Conservation (phyloP, 1,140 invertebrate species). For the Panulirus ornatus region DNA sequence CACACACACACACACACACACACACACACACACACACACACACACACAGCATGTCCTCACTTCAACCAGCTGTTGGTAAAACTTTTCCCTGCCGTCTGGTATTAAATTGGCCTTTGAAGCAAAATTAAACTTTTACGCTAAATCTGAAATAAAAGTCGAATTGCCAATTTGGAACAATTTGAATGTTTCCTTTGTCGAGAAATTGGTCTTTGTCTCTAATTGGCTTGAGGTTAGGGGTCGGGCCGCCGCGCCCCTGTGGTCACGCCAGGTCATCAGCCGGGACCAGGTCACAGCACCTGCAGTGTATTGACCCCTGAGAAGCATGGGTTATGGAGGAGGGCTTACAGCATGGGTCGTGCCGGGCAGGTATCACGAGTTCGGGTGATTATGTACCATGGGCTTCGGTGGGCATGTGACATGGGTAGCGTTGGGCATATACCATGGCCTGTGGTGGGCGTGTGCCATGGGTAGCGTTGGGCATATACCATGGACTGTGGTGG, state of each 20-base stretch:
- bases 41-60: neutral
- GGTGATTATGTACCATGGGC: neutral
- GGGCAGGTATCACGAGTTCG: neutral
- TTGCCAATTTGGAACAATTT: conserved; percentile 30
- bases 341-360: neutral
- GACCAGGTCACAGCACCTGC: neutral
- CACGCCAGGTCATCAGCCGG: neutral
- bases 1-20: neutral
- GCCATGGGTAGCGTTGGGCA: too few relatives aligned
- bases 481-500: too few relatives aligned
- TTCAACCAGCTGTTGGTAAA: neutral
- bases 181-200: neutral
- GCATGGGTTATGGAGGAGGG: neutral
- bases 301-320: neutral
- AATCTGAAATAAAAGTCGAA: conserved; percentile 37
- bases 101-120: conserved; percentile 13
- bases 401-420: too few relatives aligned
- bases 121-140: conserved; percentile 5
- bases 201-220: conserved; percentile 30
- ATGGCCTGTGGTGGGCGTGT: too few relatives aligned
- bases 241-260: too few relatives aligned
- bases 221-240: neutral
- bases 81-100: conserved; percentile 2
- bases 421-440: too few relatives aligned
- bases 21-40: neutral